A percentile compares a stretch with the other conserved stretches of the same genome.
Conservation (phyloP, 2,888 invertebrate genomes). For the Ecdyonurus torrentis region DNA sequence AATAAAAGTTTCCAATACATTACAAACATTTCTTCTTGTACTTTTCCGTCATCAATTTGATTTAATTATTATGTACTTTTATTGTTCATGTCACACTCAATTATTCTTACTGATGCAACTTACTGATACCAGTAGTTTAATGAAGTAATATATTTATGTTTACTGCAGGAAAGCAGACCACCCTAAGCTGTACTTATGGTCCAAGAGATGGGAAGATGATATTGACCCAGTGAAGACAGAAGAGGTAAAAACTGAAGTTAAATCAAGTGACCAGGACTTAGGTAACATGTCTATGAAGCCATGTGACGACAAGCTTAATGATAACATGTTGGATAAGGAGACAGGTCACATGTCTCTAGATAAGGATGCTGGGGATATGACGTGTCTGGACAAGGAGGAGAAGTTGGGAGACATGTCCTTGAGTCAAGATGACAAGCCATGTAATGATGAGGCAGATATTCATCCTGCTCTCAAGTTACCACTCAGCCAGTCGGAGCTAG, state of each 20-base stretch:
- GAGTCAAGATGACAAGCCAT: too few relatives aligned
- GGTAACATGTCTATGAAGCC: slow-evolving; percentile 9
- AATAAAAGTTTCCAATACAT: too few relatives aligned
- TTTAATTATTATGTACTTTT: too few relatives aligned
- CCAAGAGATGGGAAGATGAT: slow-evolving; percentile 60
- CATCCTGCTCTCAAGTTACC: slow-evolving; percentile 11
- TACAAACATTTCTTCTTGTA: too few relatives aligned
- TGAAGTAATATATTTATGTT: slow-evolving; percentile 2
- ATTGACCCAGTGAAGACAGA: slow-evolving; percentile 15
- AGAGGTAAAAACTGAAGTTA: neutral
- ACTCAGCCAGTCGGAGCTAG: slow-evolving; percentile 14
- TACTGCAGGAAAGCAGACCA: slow-evolving; percentile 46
- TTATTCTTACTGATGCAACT: neutral
- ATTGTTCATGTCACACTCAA: neutral
- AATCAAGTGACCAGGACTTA: slow-evolving; percentile 1
- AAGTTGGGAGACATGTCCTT: slow-evolving; percentile 8
- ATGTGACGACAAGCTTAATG: neutral
- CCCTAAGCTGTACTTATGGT: slow-evolving; percentile 74
- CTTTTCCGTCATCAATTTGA: too few relatives aligned
- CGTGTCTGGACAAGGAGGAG: neutral
- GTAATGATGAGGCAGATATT: slow-evolving; percentile 6
- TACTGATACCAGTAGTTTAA: neutral
- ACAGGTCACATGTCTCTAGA: neutral
- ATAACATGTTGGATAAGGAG: slow-evolving; percentile 1
- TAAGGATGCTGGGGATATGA: neutral